Conservation (phyloP, 1,140 invertebrate species). For the Hyposmocoma kahamanoa region DNA sequence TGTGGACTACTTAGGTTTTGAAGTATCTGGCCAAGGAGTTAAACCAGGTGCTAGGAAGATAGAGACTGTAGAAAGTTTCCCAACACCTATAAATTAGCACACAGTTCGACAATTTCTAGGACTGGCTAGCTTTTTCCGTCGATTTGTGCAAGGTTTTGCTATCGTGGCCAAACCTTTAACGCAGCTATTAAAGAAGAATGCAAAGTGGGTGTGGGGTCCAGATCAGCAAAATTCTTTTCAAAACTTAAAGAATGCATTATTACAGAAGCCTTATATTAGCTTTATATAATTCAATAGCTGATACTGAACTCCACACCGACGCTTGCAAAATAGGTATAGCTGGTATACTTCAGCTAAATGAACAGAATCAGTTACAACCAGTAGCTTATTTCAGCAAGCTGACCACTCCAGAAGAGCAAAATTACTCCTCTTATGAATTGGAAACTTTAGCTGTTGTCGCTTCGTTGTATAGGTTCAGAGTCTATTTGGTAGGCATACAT, state of each 20-base stretch:
- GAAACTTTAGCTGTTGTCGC: slow-evolving; percentile 26
- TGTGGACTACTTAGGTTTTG: slow-evolving; percentile 27
- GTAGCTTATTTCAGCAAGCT: slow-evolving; percentile 1
- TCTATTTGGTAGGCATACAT: slow-evolving; percentile 9
- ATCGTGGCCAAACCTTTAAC: slow-evolving; percentile 21
- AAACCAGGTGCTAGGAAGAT: slow-evolving; percentile 23
- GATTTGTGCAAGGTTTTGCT: slow-evolving; percentile 27
- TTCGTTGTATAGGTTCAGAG: not conserved
- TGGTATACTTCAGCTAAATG: not conserved
- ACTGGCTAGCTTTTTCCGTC: slow-evolving; percentile 27
- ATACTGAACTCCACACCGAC: slow-evolving; percentile 2
- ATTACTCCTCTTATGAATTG: slow-evolving; percentile 56
- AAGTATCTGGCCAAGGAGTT: slow-evolving; percentile 15
- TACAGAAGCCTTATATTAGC: not conserved
- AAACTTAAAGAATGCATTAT: not conserved
- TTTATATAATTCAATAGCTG: not conserved
- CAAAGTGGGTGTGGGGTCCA: slow-evolving; percentile 15
- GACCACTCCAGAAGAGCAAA: slow-evolving; percentile 4
- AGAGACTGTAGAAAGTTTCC: slow-evolving; percentile 2
- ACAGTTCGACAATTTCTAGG: slow-evolving; percentile 33
- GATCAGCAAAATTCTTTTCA: not conserved
- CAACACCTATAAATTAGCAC: slow-evolving; percentile 17
- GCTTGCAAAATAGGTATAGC: not conserved
- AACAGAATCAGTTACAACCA: not conserved
- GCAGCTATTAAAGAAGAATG: slow-evolving; percentile 18